Percentiles rank a stretch among this genome's conserved stretches.
Evolutionary conservation across 1,140 invertebrate species (phyloP).

Genomic region (Zaprionus nigranus): DNA sequence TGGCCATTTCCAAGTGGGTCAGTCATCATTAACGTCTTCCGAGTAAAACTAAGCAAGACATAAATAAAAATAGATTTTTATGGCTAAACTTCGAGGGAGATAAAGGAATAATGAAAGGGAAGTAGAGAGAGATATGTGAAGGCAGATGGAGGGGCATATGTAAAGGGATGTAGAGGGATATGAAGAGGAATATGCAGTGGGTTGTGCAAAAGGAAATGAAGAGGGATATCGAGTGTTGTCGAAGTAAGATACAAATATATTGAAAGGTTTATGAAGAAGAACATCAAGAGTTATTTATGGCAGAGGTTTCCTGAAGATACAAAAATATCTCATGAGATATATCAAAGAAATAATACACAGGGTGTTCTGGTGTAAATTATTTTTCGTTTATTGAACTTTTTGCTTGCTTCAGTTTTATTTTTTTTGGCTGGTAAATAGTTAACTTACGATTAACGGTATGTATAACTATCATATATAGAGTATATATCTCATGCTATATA

Average conservation of each 20-base stretch:
- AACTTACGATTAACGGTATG: slow-evolving; percentile 54
- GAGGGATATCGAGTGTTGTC: not conserved
- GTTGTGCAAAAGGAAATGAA: not conserved
- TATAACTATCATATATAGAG: slow-evolving; percentile 34
- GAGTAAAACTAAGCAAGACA: slow-evolving; percentile 2
- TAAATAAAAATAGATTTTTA: slow-evolving; percentile 31
- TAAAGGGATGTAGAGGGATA: too few species aligned
- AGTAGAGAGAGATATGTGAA: too few species aligned
- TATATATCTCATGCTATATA: slow-evolving; percentile 9
- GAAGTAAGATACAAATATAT: not conserved
- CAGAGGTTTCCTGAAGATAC: not conserved
- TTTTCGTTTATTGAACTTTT: slow-evolving; percentile 75
- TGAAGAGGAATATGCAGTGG: too few species aligned
- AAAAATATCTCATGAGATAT: too few species aligned
- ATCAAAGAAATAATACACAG: not conserved
- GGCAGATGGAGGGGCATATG: too few species aligned
- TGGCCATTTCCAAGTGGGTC: slow-evolving; percentile 38
- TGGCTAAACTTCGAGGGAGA: slow-evolving; percentile 31
- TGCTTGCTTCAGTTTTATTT: slow-evolving; percentile 40
- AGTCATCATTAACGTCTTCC: slow-evolving; percentile 30
- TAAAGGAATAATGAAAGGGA: not conserved
- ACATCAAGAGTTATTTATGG: not conserved
- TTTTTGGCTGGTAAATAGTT: slow-evolving; percentile 73
- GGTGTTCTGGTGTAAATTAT: slow-evolving; percentile 71
- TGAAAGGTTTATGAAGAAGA: not conserved